Evolutionary conservation across 2,113 vertebrate genomes (phyloP).

Genomic region (Bufo bufo): DNA sequence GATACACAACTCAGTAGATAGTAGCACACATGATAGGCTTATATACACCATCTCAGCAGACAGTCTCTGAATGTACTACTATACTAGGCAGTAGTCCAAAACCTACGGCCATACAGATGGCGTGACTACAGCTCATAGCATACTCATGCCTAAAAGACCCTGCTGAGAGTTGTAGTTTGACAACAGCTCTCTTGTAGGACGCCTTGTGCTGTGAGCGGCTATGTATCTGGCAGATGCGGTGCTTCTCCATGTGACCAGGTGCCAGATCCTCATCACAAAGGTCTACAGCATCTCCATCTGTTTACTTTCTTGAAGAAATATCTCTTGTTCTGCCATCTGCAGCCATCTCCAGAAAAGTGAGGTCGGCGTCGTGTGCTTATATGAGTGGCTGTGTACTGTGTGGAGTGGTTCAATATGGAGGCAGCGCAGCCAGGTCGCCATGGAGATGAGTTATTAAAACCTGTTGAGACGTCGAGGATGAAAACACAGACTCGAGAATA

Average conservation of each 20-base stretch:
- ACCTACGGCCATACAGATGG: neutral
- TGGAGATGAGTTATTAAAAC: neutral
- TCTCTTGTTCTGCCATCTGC: neutral
- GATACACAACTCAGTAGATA: neutral
- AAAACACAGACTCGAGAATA: neutral
- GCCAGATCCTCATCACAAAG: neutral
- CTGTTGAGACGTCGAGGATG: neutral
- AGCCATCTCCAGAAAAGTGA: neutral
- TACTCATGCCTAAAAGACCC: neutral
- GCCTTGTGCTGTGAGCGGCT: no score
- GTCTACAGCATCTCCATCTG: neutral
- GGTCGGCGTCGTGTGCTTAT: no score
- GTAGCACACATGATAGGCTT: neutral
- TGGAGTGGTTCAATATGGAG: neutral
- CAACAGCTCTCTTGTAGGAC: neutral
- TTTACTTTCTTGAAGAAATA: neutral
- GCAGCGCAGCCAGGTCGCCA: neutral
- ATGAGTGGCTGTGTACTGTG: neutral
- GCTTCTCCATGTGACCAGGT: neutral
- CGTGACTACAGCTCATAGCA: neutral
- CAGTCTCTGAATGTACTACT: no score
- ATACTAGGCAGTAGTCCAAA: no score
- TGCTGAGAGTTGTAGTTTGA: neutral
- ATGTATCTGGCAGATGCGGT: neutral
- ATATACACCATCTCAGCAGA: neutral